A percentile compares a stretch with the other conserved stretches of the same genome.
These are phyloP conservation scores for Anabacerthia variegaticeps DNA, from an alignment of 2,797 vertebrate species.

Conservation along the genomic window DNA sequence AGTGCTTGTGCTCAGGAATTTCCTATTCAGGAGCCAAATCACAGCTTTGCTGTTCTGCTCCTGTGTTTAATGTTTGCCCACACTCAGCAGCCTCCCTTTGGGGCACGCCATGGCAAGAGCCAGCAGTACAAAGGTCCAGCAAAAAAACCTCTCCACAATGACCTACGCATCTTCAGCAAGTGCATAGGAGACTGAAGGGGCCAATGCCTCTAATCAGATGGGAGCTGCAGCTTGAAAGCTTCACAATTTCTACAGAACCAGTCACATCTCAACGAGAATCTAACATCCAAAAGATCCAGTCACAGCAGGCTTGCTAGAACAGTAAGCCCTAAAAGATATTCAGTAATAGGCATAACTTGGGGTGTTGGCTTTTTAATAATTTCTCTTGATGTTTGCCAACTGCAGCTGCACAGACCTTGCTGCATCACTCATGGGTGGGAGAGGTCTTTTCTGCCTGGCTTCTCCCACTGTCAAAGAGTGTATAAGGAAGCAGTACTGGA, in stretches of 20 bases:
- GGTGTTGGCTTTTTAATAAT: neutral
- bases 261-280: neutral
- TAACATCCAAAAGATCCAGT: neutral
- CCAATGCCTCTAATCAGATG: neutral
- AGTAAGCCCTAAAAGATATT: neutral
- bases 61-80: neutral
- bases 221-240: neutral
- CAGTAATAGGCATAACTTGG: neutral
- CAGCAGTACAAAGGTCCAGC: neutral
- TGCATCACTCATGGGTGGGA: neutral
- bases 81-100: neutral
- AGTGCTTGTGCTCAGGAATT: neutral
- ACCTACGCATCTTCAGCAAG: neutral
- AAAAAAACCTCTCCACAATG: neutral
- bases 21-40: neutral
- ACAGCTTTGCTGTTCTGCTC: neutral
- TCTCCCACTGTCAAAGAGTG: fast-evolving
- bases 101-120: neutral
- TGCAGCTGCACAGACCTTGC: neutral
- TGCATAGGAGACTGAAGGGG: neutral
- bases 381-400: neutral
- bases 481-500: neutral
- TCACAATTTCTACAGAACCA: neutral
- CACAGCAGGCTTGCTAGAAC: neutral
- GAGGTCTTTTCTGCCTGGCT: neutral